Evolutionary conservation across 2,113 vertebrate genomes (phyloP).

Genomic region (Mungos mungo): DNA sequence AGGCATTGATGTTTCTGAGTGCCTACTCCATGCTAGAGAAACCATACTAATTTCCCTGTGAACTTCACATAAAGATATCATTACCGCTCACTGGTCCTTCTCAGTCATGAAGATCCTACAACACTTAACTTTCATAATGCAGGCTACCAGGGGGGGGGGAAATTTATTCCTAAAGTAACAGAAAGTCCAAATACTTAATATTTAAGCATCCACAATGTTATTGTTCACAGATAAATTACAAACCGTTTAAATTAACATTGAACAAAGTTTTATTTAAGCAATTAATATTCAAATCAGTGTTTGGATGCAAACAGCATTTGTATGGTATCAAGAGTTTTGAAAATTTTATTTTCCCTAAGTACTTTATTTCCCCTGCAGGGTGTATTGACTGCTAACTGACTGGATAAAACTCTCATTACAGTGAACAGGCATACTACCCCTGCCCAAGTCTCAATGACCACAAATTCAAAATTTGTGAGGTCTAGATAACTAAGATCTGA

Average conservation of each 20-base stretch:
- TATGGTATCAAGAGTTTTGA: neutral
- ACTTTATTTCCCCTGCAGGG: neutral
- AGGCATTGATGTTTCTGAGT: neutral
- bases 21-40: neutral
- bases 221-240: neutral
- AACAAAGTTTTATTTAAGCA: neutral
- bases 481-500: neutral
- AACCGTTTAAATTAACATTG: neutral
- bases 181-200: slow-evolving; percentile 1
- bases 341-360: neutral
- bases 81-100: neutral
- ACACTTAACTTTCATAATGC: neutral
- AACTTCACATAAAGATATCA: neutral
- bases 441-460: neutral
- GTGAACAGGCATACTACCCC: neutral
- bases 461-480: neutral
- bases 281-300: neutral
- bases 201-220: neutral
- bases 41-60: neutral
- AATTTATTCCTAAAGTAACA: neutral
- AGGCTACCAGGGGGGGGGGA: neutral
- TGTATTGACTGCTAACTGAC: neutral
- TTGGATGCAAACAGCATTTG: neutral
- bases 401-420: neutral
- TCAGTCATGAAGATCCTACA: neutral